A percentile compares a stretch with the other conserved stretches of the same genome.
phyloP scores from a whole-genome alignment of 2,113 vertebrate genomes.

The Rhabdornis inornatus region DNA sequence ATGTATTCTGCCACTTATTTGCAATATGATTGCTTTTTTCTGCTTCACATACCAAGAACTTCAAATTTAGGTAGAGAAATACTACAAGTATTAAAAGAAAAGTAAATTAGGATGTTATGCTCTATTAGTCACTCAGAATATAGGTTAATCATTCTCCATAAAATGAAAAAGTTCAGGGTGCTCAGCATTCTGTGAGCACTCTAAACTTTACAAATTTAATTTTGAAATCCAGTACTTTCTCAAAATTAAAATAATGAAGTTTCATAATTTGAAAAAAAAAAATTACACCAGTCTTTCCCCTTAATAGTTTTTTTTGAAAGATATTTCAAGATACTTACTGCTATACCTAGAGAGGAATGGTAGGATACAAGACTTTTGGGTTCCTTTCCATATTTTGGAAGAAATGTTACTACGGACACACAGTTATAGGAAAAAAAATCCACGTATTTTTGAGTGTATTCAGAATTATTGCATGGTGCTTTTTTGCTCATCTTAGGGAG shows the following conservation, averaged over 20 bases:
- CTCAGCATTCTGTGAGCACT: not conserved
- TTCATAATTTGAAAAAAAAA: not conserved
- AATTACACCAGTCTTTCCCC: not conserved
- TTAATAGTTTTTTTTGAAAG: not conserved
- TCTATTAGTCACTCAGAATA: not conserved
- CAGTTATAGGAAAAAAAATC: not conserved
- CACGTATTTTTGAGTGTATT: fast-evolving
- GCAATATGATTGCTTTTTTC: not conserved
- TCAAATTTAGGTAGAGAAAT: not conserved
- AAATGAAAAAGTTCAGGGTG: not conserved
- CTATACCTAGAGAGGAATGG: not conserved
- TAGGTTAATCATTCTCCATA: not conserved
- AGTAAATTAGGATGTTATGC: not conserved
- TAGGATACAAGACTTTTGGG: not conserved
- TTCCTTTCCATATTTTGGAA: not conserved
- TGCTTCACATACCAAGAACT: not conserved
- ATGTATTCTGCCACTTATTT: not conserved
- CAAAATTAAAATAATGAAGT: not conserved
- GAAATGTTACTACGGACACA: not conserved
- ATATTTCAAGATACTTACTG: not conserved
- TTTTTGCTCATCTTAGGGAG: not conserved
- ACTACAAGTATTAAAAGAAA: not conserved
- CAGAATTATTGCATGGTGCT: not conserved
- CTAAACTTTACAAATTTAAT: not conserved
- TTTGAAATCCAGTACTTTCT: not conserved